Conservation (phyloP, 2,113 vertebrate genomes). For the Plestiodon gilberti region DNA sequence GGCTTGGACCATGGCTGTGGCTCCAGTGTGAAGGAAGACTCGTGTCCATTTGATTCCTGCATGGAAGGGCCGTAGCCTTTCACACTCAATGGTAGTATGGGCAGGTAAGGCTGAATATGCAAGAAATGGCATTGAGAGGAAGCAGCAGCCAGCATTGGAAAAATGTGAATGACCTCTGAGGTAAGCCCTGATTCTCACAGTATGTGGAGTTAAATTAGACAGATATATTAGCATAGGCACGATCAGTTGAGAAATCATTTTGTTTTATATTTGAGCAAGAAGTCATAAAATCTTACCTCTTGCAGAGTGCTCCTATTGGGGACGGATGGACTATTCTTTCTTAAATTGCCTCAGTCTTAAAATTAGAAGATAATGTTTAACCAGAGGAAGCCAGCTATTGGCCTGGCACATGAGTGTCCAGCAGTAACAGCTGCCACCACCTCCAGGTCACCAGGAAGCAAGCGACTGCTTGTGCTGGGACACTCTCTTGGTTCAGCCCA, state of each 20-base stretch:
- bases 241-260: background rate
- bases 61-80: too few relatives aligned
- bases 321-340: background rate
- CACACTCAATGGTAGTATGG: too few relatives aligned
- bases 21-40: too few relatives aligned
- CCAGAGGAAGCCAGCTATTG: background rate
- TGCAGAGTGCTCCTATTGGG: background rate
- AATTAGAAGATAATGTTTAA: background rate
- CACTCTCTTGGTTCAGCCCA: too few relatives aligned
- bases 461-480: too few relatives aligned
- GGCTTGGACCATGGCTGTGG: too few relatives aligned
- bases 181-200: background rate
- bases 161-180: background rate
- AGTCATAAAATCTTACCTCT: background rate
- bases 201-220: background rate
- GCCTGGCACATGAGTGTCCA: too few relatives aligned
- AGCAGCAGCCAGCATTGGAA: background rate
- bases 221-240: background rate
- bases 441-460: too few relatives aligned
- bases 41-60: too few relatives aligned
- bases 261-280: background rate
- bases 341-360: background rate
- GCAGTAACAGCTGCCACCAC: too few relatives aligned
- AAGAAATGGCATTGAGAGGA: background rate
- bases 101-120: too few relatives aligned